Percentiles rank a stretch among this genome's conserved stretches.
Evolutionary conservation across 2,797 vertebrate species (phyloP).

Genomic region (Holocentrus rufus): DNA sequence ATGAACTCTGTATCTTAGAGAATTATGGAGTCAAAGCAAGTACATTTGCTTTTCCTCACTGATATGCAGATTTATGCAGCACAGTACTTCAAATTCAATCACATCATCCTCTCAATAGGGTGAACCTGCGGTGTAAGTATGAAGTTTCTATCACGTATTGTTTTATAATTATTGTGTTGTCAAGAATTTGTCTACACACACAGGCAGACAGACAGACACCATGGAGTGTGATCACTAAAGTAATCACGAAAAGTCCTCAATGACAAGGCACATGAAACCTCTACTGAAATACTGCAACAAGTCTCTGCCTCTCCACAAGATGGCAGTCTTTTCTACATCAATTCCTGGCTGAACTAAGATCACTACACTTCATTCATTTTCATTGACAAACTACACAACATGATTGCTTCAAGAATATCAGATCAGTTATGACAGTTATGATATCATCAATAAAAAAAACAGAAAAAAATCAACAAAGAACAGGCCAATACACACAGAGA

Average conservation of each 20-base stretch:
- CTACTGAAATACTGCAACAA: background rate
- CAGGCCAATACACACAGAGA: background rate
- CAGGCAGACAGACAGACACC: no score
- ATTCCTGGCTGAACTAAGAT: background rate
- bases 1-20: no score
- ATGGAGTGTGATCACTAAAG: background rate
- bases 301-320: constrained; percentile 38
- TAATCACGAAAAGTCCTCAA: background rate
- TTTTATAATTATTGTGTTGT: no score
- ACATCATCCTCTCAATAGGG: background rate
- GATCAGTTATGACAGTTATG: background rate
- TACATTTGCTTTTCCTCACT: no score
- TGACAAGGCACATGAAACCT: background rate
- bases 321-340: constrained; percentile 45
- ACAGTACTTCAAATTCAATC: no score
- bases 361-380: background rate
- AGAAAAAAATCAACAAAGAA: background rate
- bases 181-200: no score
- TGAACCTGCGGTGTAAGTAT: no score
- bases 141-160: no score
- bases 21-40: no score
- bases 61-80: no score
- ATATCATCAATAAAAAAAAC: background rate
- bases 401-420: background rate
- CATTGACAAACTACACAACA: background rate